Percentiles rank a stretch among this genome's conserved stretches.
Evolutionary conservation across 2,113 vertebrate genomes (phyloP).

Genomic region (Podocnemis expansa): DNA sequence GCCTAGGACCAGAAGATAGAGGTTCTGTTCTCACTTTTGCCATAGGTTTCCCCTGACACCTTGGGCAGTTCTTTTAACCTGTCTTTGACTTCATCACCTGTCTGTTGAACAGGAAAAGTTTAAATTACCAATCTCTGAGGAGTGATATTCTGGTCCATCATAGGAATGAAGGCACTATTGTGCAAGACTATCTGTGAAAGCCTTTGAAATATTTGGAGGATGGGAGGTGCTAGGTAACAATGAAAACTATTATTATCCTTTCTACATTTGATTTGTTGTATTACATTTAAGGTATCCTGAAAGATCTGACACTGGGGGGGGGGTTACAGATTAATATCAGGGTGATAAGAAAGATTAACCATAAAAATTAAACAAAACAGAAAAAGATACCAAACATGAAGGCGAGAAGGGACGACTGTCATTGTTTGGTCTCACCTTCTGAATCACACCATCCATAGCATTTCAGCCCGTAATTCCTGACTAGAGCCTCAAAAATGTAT

Average conservation of each 20-base stretch:
- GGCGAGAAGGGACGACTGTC: background rate
- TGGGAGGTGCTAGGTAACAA: background rate
- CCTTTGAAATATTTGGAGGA: background rate
- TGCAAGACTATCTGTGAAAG: background rate
- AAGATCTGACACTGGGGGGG: background rate
- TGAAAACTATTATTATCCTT: background rate
- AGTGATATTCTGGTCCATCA: background rate
- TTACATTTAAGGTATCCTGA: background rate
- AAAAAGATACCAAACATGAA: background rate
- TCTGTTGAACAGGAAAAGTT: background rate
- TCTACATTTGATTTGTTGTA: background rate
- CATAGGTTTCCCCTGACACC: accelerated
- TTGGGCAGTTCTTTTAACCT: background rate
- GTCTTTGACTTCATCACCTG: background rate
- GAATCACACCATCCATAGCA: no score
- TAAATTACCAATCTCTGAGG: background rate
- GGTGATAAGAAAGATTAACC: background rate
- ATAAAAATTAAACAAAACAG: background rate
- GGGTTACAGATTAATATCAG: background rate
- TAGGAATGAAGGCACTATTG: background rate
- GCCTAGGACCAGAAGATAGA: background rate
- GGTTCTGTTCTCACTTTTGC: background rate
- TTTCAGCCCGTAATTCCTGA: no score
- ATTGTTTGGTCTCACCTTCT: background rate
- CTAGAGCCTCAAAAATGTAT: no score